Conservation (phyloP, 2,888 invertebrate species). For the Phragmatobia fuliginosa region DNA sequence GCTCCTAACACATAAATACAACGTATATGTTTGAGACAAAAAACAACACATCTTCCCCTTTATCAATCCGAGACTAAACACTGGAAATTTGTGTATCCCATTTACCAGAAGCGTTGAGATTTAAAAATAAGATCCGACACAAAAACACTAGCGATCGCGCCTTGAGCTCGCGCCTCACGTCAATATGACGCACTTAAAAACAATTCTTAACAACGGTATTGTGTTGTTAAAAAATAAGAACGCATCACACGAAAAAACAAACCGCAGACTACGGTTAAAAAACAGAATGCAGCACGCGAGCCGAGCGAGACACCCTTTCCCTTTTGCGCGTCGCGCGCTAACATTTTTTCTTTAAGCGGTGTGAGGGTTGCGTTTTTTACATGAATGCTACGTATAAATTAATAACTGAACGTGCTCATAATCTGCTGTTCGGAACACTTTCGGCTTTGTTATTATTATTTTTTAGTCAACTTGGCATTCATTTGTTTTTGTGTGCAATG, state of each 20-base stretch:
- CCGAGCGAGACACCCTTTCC: conserved; percentile 83
- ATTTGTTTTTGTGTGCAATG: conserved; percentile 78
- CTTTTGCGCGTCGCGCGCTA: conserved; percentile 85
- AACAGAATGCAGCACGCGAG: conserved; percentile 85
- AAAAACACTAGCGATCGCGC: conserved; percentile 77
- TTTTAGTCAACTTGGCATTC: conserved; percentile 72
- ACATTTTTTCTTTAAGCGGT: conserved; percentile 77
- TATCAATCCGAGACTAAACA: conserved; percentile 80
- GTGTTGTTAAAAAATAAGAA: conserved; percentile 85
- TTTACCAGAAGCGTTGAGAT: conserved; percentile 76
- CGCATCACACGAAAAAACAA: conserved; percentile 82
- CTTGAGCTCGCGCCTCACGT: conserved; percentile 74
- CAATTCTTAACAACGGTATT: conserved; percentile 81
- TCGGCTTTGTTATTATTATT: conserved; percentile 78
- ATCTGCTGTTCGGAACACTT: conserved; percentile 85
- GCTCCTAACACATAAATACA: conserved; percentile 68
- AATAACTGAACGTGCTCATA: conserved; percentile 86
- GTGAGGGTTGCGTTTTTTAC: conserved; percentile 83
- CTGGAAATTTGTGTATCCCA: conserved; percentile 73
- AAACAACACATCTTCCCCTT: conserved; percentile 74
- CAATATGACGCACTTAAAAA: conserved; percentile 84
- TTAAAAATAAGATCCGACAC: conserved; percentile 79
- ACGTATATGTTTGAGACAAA: conserved; percentile 57
- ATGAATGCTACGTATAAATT: conserved; percentile 84
- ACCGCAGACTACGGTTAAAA: conserved; percentile 84